These are phyloP conservation scores for Macquaria australasica DNA, from an alignment of 2,113 vertebrate genomes.

Conservation along the genomic window DNA sequence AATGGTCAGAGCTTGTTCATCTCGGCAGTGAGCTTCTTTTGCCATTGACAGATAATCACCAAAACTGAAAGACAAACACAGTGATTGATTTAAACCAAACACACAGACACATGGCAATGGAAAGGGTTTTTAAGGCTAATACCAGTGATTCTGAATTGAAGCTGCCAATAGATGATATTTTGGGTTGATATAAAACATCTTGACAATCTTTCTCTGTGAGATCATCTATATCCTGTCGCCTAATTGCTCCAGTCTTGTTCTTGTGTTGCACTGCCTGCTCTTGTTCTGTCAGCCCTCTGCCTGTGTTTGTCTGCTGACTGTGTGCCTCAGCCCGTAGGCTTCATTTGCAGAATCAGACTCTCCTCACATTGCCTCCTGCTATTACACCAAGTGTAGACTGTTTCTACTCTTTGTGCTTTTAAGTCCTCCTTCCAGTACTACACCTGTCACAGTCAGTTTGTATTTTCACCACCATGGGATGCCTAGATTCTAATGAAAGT, in stretches of 20 bases:
- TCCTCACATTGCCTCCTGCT: too few species aligned
- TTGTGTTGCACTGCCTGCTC: background rate
- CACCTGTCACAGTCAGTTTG: too few species aligned
- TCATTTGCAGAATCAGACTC: too few species aligned
- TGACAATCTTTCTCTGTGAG: background rate
- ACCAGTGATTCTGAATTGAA: background rate
- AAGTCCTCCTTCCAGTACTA: too few species aligned
- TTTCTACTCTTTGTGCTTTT: too few species aligned
- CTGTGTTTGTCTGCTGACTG: too few species aligned
- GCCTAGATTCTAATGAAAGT: background rate
- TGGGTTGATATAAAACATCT: background rate
- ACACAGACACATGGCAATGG: background rate
- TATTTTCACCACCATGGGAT: too few species aligned
- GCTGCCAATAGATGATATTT: background rate
- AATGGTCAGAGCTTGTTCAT: background rate
- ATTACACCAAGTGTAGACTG: too few species aligned
- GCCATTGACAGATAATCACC: background rate
- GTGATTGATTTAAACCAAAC: background rate
- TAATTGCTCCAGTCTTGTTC: background rate
- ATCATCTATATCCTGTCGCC: background rate
- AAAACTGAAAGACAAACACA: conserved; percentile 3
- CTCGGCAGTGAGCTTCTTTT: background rate
- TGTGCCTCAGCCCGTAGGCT: too few species aligned
- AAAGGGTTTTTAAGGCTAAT: too few species aligned
- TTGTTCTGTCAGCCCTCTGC: too few species aligned